These are phyloP conservation scores for Notoglanidium macrostoma DNA, from an alignment of 2,797 vertebrate species.

Conservation along the genomic window DNA sequence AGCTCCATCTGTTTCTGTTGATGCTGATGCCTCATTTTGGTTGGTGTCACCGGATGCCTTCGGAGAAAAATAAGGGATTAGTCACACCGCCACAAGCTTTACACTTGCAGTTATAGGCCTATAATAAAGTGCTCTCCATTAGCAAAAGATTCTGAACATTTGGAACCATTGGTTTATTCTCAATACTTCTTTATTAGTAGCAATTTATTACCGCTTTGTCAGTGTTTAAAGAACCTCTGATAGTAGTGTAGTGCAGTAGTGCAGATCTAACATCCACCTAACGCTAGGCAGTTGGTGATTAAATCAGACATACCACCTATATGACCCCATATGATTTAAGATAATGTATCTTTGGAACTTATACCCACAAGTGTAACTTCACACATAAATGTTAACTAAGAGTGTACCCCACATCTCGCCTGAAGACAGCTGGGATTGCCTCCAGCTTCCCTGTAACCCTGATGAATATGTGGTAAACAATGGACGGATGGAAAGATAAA, in stretches of 20 bases:
- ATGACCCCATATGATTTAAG: background rate
- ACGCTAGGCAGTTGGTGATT: background rate
- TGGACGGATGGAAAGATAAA: too few species aligned
- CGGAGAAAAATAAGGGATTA: constrained; percentile 34
- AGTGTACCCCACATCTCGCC: too few species aligned
- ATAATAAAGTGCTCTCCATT: background rate
- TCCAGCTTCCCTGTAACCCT: too few species aligned
- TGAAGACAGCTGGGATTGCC: too few species aligned
- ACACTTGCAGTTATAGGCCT: background rate
- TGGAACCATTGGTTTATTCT: background rate
- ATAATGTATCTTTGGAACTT: background rate
- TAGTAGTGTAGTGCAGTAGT: background rate
- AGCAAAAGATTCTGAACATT: background rate
- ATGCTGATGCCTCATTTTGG: constrained; percentile 39
- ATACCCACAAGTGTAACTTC: background rate
- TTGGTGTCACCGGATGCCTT: constrained; percentile 55
- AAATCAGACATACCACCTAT: background rate
- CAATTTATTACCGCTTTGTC: too few species aligned
- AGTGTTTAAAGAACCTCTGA: background rate
- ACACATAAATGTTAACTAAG: background rate
- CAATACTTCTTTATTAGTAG: background rate
- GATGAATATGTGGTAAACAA: too few species aligned
- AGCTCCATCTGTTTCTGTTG: constrained; percentile 54
- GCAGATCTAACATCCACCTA: background rate
- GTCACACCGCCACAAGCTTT: background rate